Conservation (phyloP, 1,140 invertebrate genomes). For the Drosophila lacertosa region DNA sequence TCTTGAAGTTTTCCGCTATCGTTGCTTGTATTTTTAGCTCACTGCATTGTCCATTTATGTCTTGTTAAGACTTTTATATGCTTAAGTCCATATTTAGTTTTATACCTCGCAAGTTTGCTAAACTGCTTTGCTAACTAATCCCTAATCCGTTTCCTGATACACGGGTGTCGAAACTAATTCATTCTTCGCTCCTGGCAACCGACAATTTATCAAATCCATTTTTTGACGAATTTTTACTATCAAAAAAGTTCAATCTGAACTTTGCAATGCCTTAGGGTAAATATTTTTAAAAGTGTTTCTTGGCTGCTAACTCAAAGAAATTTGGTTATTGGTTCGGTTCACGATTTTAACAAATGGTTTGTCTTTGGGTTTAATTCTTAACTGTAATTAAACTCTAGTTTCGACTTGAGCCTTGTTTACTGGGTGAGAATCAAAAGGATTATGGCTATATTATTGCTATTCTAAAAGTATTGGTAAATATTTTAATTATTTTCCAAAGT, state of each 20-base stretch:
- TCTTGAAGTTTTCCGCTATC: conserved; percentile 50
- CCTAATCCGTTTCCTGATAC: conserved; percentile 44
- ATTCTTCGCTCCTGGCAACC: conserved; percentile 23
- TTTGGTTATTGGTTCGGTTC: too few relatives aligned
- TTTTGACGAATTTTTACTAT: conserved; percentile 53
- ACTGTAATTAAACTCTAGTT: too few relatives aligned
- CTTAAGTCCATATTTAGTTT: conserved; percentile 73
- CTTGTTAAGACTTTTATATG: conserved; percentile 81
- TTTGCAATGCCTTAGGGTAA: neutral
- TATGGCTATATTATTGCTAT: too few relatives aligned
- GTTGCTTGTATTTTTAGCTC: conserved; percentile 28
- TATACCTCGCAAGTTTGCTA: conserved; percentile 58
- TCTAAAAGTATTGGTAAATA: too few relatives aligned
- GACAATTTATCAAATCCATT: conserved; percentile 28
- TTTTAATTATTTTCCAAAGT: too few relatives aligned
- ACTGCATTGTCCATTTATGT: conserved; percentile 72
- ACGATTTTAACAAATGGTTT: too few relatives aligned
- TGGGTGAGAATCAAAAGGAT: too few relatives aligned
- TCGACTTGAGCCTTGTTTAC: too few relatives aligned
- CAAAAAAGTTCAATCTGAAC: neutral
- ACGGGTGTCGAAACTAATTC: conserved; percentile 25
- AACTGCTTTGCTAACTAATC: conserved; percentile 68
- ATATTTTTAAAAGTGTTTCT: neutral
- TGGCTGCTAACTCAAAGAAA: too few relatives aligned
- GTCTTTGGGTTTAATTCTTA: too few relatives aligned